Evolutionary conservation across 2,797 vertebrate genomes (phyloP).

Genomic region (Neostethus bicornis): DNA sequence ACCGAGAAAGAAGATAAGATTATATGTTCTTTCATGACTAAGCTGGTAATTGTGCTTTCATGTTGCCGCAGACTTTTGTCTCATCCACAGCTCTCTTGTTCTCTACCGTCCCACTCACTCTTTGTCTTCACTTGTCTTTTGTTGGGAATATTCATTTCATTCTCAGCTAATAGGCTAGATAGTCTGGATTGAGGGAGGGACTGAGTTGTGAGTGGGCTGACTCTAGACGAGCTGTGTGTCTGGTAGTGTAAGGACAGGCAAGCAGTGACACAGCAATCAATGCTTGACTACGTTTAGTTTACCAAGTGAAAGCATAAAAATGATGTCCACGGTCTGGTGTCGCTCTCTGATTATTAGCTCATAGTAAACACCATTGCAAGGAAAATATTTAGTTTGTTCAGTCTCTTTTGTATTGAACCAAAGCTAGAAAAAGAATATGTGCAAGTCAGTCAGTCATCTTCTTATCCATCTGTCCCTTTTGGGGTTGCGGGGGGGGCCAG

Average conservation of each 20-base stretch:
- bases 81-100: slow-evolving; percentile 54
- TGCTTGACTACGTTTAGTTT: slow-evolving; percentile 38
- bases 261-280: too few species aligned
- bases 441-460: too few species aligned
- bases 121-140: slow-evolving; percentile 55
- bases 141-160: slow-evolving; percentile 58
- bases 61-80: slow-evolving; percentile 58
- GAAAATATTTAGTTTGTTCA: neutral
- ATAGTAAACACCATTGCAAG: slow-evolving; percentile 2
- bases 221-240: slow-evolving; percentile 24
- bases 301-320: slow-evolving; percentile 30
- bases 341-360: neutral
- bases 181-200: slow-evolving; percentile 34
- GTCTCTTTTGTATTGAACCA: too few species aligned
- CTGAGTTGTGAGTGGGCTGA: slow-evolving; percentile 42
- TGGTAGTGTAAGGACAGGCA: too few species aligned
- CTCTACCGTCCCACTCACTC: slow-evolving; percentile 53
- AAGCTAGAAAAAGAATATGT: too few species aligned
- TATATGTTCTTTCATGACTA: slow-evolving; percentile 52
- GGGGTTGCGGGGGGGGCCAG: too few species aligned
- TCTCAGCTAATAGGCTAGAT: slow-evolving; percentile 40
- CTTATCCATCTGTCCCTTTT: too few species aligned
- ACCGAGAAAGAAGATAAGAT: slow-evolving; percentile 35
- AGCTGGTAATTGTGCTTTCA: slow-evolving; percentile 52
- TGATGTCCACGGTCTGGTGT: slow-evolving; percentile 36